phyloP scores from a whole-genome alignment of 2,113 vertebrate species.

The Otolemur garnettii region DNA sequence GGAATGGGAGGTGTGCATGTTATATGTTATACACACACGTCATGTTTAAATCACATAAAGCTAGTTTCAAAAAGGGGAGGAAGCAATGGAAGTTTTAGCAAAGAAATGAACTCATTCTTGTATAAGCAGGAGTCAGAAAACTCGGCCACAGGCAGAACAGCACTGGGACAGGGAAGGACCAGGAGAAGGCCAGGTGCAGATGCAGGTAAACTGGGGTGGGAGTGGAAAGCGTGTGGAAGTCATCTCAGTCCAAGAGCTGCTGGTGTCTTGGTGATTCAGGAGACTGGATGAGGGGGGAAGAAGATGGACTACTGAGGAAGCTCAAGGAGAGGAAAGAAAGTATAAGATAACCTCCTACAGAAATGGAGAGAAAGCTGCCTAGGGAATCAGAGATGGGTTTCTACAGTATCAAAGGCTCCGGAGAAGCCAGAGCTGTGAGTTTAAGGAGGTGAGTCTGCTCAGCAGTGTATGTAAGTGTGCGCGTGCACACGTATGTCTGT shows the following conservation, averaged over 20 bases:
- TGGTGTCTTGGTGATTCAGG: neutral
- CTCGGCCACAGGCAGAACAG: neutral
- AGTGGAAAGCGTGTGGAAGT: neutral
- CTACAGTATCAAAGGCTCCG: neutral
- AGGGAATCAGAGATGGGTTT: neutral
- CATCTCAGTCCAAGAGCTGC: neutral
- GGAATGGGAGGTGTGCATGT: neutral
- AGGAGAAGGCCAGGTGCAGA: neutral
- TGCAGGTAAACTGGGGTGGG: neutral
- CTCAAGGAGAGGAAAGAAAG: neutral
- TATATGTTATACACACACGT: neutral
- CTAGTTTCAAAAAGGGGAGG: neutral
- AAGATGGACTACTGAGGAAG: neutral
- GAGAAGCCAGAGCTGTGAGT: neutral
- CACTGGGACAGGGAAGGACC: neutral
- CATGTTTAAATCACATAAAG: neutral
- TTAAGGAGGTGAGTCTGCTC: neutral
- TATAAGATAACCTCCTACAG: neutral
- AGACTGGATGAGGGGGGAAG: too few species aligned
- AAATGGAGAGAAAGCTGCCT: neutral
- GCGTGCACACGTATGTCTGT: rapidly evolving
- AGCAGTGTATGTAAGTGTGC: too few species aligned
- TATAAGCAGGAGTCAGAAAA: neutral
- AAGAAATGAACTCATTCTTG: neutral
- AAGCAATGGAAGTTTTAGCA: neutral